Conservation (phyloP, 1,140 invertebrate genomes). For the Elymnias hypermnestra region DNA sequence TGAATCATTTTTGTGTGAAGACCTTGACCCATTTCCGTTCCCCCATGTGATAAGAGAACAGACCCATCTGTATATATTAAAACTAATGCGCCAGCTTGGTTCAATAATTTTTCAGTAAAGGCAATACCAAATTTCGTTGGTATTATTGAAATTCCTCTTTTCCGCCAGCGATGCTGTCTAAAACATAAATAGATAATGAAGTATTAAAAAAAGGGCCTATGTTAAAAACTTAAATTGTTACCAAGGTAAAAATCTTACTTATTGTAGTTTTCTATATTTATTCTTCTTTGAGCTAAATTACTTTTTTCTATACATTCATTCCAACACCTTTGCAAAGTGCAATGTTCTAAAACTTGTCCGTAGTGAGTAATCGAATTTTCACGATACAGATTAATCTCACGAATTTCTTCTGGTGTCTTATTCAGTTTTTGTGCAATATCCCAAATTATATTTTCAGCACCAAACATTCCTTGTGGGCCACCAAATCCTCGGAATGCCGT, state of each 20-base stretch:
- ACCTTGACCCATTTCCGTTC: slow-evolving; percentile 97
- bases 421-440: slow-evolving; percentile 85
- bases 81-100: slow-evolving; percentile 93
- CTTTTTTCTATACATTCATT: slow-evolving; percentile 85
- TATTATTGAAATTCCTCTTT: slow-evolving; percentile 90
- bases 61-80: slow-evolving; percentile 94
- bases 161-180: slow-evolving; percentile 89
- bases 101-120: slow-evolving; percentile 87
- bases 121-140: slow-evolving; percentile 95
- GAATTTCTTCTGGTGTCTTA: slow-evolving; percentile 76
- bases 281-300: slow-evolving; percentile 80
- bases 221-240: too few relatives aligned
- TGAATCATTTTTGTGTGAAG: slow-evolving; percentile 97
- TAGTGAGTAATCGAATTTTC: slow-evolving; percentile 89
- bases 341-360: slow-evolving; percentile 84
- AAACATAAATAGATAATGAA: too few relatives aligned
- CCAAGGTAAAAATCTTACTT: slow-evolving; percentile 73
- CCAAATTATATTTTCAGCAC: slow-evolving; percentile 85
- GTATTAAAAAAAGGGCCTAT: too few relatives aligned
- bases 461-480: slow-evolving; percentile 92
- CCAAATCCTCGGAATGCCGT: slow-evolving; percentile 95
- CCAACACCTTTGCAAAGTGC: slow-evolving; percentile 89
- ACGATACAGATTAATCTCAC: slow-evolving; percentile 86
- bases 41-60: slow-evolving; percentile 92
- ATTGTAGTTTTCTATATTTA: slow-evolving; percentile 84